These are phyloP conservation scores for Epinephelus lanceolatus DNA, from an alignment of 2,113 vertebrate genomes.

Conservation along the genomic window DNA sequence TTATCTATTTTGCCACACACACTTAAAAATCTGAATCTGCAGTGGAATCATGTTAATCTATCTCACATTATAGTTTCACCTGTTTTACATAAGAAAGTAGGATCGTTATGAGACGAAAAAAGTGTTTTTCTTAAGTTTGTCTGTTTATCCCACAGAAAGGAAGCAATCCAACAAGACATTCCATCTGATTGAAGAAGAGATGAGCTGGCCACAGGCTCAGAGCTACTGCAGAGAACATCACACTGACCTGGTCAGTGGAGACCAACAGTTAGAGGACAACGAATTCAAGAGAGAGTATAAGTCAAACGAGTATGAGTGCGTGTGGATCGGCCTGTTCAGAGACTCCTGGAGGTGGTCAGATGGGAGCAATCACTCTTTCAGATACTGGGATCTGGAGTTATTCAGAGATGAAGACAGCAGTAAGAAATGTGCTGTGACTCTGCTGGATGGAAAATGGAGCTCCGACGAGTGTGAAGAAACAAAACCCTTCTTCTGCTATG, in stretches of 20 bases:
- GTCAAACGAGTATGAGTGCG: too few species aligned
- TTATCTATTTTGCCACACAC: too few species aligned
- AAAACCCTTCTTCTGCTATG: constrained; percentile 44
- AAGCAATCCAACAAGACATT: too few species aligned
- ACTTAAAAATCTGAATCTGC: neutral
- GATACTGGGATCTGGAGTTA: constrained; percentile 3
- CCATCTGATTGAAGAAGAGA: accelerated
- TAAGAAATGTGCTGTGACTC: neutral
- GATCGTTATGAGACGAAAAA: neutral
- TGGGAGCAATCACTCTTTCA: constrained; percentile 8
- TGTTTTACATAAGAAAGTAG: too few species aligned
- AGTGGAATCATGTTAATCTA: neutral
- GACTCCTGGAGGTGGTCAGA: constrained; percentile 7
- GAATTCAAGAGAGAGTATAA: too few species aligned
- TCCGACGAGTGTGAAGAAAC: neutral
- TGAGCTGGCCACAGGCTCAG: neutral
- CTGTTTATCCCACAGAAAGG: neutral
- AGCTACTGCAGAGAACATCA: neutral
- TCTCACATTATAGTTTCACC: neutral
- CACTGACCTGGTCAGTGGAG: constrained; percentile 52
- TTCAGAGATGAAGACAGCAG: accelerated
- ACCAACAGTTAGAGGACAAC: neutral
- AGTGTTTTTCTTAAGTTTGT: too few species aligned
- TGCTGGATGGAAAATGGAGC: neutral
- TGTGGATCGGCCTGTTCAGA: constrained; percentile 36